Conservation (phyloP, 2,888 invertebrate genomes). For the Drosophila sordidula region DNA sequence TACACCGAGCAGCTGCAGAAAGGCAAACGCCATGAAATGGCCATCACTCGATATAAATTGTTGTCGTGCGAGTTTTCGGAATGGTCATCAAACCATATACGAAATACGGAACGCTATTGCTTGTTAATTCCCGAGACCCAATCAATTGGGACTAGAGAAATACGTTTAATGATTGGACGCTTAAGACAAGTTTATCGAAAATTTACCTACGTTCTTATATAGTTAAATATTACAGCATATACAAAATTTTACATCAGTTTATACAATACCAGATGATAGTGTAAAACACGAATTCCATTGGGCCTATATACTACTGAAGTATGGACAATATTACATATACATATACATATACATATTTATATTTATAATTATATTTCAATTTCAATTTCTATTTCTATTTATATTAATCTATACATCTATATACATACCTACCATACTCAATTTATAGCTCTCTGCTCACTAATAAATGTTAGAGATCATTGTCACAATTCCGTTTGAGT, state of each 20-base stretch:
- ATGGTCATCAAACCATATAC: constrained; percentile 1
- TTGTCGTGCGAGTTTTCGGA: constrained; percentile 30
- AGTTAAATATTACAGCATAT: background rate
- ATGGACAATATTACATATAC: no score
- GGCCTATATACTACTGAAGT: no score
- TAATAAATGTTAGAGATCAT: no score
- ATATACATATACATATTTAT: no score
- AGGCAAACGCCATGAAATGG: constrained; percentile 42
- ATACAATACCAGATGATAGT: no score
- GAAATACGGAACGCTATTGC: background rate
- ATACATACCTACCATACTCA: no score
- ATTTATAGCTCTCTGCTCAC: no score
- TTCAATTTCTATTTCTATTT: no score
- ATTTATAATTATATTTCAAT: background rate
- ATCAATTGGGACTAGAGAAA: background rate
- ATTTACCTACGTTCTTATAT: background rate
- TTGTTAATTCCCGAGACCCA: background rate
- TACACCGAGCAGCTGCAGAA: constrained; percentile 8
- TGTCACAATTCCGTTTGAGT: no score
- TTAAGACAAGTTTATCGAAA: background rate
- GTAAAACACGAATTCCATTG: no score
- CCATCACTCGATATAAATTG: constrained; percentile 42
- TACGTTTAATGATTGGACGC: background rate
- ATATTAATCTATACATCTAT: no score
- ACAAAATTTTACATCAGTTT: no score